phyloP scores from a whole-genome alignment of 2,113 vertebrate genomes.

The Pogonocichla stellata region DNA sequence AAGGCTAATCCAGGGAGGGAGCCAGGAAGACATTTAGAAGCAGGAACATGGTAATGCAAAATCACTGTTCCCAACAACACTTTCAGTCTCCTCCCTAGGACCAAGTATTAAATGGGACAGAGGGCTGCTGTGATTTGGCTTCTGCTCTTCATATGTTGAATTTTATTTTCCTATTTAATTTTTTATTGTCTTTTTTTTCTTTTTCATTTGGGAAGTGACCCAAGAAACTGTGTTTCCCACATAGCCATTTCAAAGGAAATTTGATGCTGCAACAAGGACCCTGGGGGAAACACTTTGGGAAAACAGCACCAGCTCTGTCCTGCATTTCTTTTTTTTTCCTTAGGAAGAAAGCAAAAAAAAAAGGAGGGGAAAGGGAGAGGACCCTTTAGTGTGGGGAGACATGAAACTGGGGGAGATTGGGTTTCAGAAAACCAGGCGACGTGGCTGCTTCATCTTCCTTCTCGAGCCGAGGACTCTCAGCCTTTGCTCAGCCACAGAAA shows the following conservation, averaged over 20 bases:
- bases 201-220: constrained; percentile 58
- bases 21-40: constrained; percentile 28
- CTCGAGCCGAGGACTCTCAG: not conserved
- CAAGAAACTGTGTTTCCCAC: constrained; percentile 60
- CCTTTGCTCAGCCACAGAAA: not conserved
- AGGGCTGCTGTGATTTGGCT: constrained; percentile 44
- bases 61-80: constrained; percentile 7
- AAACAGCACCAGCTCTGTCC: constrained; percentile 38
- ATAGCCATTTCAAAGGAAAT: constrained; percentile 65
- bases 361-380: not conserved
- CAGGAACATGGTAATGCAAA: not conserved
- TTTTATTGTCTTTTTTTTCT: constrained; percentile 43
- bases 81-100: constrained; percentile 1
- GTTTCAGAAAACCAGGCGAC: not conserved
- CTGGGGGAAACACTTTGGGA: constrained; percentile 40
- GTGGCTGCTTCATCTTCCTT: not conserved
- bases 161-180: constrained; percentile 61
- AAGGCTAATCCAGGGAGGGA: constrained; percentile 48
- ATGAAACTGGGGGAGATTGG: not conserved
- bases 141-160: constrained; percentile 44
- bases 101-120: constrained; percentile 26
- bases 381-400: not conserved
- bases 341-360: not conserved
- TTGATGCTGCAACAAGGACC: constrained; percentile 37
- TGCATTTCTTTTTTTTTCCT: not conserved